phyloP scores from a whole-genome alignment of 92 coral and sea anemone genomes.

The Umimayanthus chanpuru region DNA sequence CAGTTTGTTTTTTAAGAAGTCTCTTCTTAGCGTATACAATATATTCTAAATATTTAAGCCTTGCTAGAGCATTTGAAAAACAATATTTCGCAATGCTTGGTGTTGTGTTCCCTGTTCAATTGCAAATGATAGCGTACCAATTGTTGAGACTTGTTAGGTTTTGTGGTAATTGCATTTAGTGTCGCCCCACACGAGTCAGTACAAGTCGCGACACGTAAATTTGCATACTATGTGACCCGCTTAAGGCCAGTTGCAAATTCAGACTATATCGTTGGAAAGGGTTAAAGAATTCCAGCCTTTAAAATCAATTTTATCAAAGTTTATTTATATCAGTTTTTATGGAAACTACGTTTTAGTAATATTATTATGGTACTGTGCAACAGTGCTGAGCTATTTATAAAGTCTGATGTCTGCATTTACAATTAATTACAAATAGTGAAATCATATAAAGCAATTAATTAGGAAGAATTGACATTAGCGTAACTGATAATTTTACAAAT shows the following conservation, averaged over 20 bases:
- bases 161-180: no score
- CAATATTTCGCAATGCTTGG: background rate
- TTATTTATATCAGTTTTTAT: constrained; percentile 26
- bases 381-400: constrained; percentile 9
- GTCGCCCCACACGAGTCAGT: no score
- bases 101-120: background rate
- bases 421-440: constrained; percentile 1
- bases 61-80: no score
- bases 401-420: constrained; percentile 2
- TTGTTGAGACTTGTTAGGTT: no score
- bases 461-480: background rate
- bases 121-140: background rate
- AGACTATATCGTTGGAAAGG: background rate
- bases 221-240: background rate
- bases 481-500: background rate
- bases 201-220: background rate
- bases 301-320: background rate
- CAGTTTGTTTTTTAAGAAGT: no score
- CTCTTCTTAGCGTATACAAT: no score
- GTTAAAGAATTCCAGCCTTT: background rate
- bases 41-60: background rate
- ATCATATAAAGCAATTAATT: background rate
- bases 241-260: background rate
- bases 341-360: background rate
- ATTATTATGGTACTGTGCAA: background rate